Base-by-base conservation (phyloP, 2,113 vertebrate species). In the Seriola dumerili region DNA sequence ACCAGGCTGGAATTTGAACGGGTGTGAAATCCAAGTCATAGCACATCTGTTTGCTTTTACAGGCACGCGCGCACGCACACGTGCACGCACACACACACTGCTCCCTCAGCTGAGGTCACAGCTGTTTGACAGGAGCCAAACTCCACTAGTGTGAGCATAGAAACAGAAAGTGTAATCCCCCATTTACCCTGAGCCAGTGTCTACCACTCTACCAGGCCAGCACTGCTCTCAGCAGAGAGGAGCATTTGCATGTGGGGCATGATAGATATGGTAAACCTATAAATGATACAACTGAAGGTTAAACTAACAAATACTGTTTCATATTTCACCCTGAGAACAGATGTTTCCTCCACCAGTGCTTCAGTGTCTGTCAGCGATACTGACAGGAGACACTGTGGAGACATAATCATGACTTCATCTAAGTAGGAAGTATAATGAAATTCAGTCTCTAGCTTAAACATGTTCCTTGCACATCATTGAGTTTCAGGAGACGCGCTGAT, bases 61-160 rank as follows among this genome's bases (percentile, higher is more conserved):
- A 85, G 52, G 21, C 48, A 36, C 7, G 5, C 58, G 61, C 29
- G 42, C 38, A 52, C 38, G 50, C 8, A 16, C 40, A 40, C 8
- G 4, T 3, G 3, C 34, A 8, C 42, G 10, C n/a, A 16, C 36
- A 40, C 29, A 55, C 14, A 55, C 11, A 32, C 9, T 50, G n/a
- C 8, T 36, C 52, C 4, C 16, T 48, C 63, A 78, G 76, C 46
- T 72, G 61, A 88, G 77, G 81, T 86, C 76, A 86, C 85, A 93
- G 86, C 78, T 84, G 90, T 89, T 63, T 76, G 65, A 90, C 50
- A 72, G 75, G 40, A 74, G 78, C 70, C 81, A 85, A 80, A 79
- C 62, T 19, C 62, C 50, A 77, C 71, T 85, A 68, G 67, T 77
- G 66, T 54, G 50, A 72, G 75, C 52, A 38, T 5, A 62, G 23